Base-by-base conservation (phyloP, 2,797 vertebrate genomes). In the Myripristis murdjan region DNA sequence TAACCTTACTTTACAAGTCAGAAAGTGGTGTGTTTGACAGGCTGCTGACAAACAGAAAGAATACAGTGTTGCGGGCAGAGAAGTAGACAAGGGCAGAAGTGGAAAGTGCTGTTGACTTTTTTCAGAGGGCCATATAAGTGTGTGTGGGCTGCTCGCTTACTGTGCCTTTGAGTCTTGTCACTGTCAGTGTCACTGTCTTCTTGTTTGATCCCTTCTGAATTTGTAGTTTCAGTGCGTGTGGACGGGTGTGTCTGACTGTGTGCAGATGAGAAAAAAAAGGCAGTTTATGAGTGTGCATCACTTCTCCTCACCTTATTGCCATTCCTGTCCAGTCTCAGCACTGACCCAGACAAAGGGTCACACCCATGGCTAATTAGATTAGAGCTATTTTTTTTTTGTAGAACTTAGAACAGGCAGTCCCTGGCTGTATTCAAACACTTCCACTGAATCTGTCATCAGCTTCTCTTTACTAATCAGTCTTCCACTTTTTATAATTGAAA, bases 281-380 rank as follows among this genome's bases (percentile, higher is more conserved):
- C 20, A 28, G 26, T 28, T 22, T 46, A 28, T 35, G 28, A 62
- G 58, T 59, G 26, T 47, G 56, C 24, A 67, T 79, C 67, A 35
- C 59, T 70, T 80, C 61, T 77, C 51, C 20, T 79, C 4, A 28
- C 65, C 85, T 82, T 62, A 61, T 48, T 54, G 64, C 79, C 66
- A 78, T 44, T 79, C 31, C 61, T 81, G 69, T 89, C 70, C 69
- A 74, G 74, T 82, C 80, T 83, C 67, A 70, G 55, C 78, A 3
- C 62, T 81, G 82, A 87, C 84, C 77, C 79, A 84, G 77, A 86
- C 78, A 26, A 68, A 84, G 84, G 86, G 85, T 91, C 86, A 82
- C 81, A 64, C 78, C 56, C 62, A 74, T 64, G 75, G 70, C 63
- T 90, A 88, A 93, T 92, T 91, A 68, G 68, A 91, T 90, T 86